These are phyloP conservation scores for Doryteuthis pealeii DNA, from an alignment of 1,140 invertebrate species.

Conservation along the genomic window DNA sequence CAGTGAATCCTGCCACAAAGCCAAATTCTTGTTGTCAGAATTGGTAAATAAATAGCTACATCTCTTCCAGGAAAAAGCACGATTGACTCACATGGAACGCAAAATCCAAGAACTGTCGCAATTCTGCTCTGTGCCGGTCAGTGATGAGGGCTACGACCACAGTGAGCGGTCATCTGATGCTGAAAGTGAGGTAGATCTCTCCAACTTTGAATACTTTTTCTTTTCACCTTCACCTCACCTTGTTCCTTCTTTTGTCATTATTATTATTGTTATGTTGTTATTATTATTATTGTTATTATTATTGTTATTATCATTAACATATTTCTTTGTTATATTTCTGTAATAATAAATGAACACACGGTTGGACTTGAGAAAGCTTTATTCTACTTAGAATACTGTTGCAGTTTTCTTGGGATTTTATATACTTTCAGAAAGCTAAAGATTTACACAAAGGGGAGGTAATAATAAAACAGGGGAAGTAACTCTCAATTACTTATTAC, in stretches of 20 bases:
- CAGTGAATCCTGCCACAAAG: too few species aligned
- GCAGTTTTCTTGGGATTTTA: too few species aligned
- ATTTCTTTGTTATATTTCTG: too few species aligned
- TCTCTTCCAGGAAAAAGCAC: slow-evolving; percentile 46
- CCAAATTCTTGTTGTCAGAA: neutral
- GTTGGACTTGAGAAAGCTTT: too few species aligned
- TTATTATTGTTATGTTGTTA: neutral
- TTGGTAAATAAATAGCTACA: slow-evolving; percentile 7
- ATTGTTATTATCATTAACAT: neutral
- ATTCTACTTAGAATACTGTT: too few species aligned
- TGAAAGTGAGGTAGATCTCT: slow-evolving; percentile 18
- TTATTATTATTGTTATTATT: neutral
- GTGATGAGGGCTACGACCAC: slow-evolving; percentile 21
- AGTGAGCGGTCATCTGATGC: slow-evolving; percentile 19
- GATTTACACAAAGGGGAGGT: too few species aligned
- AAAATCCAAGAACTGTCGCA: slow-evolving; percentile 42
- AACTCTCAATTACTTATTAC: too few species aligned
- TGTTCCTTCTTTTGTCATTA: too few species aligned
- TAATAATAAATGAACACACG: too few species aligned
- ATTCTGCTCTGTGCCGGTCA: slow-evolving; percentile 28
- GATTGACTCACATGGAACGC: slow-evolving; percentile 35
- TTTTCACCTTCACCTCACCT: too few species aligned
- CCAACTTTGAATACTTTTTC: neutral
- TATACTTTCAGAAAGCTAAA: too few species aligned
- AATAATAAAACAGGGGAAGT: too few species aligned